Evolutionary conservation across 2,113 vertebrate species (phyloP), one percentile per base, ranked within the genome.

Genomic region (Calidris pygmaea): DNA sequence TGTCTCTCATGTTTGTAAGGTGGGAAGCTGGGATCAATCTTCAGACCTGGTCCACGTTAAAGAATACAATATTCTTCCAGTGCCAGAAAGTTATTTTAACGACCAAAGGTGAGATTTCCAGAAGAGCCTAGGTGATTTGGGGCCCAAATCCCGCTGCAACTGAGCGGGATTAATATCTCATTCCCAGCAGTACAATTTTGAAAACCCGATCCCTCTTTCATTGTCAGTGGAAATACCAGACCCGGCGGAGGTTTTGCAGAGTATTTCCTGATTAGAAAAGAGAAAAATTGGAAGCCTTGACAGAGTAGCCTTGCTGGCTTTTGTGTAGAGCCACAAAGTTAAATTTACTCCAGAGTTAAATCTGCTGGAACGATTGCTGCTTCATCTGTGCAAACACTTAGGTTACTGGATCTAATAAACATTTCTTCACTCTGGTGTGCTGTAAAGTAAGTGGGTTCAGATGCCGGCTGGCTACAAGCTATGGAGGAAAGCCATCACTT

Each of bases 371-470:
- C 9, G 3, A 73, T 96, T 92, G 84, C 67, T 93, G 88, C 80
- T 97, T 95, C 90, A 48, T 97, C 93, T 96, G 93, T 90, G 89
- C 80, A 90, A 92, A 80, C 89, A 80, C 90, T 94, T 85, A 89
- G 87, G 89, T 95, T 93, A 90, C 85, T 86, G 84, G 89, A 87
- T 94, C 87, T 93, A 94, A 95, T 95, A 93, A 97, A 91, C 74
- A 62, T 96, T 96, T 96, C 91, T 96, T 95, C 94, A 89, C 96
- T 96, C 93, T 79, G 89, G 62, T 95, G 94, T 93, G 91, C 84
- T 85, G 14, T 96, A 85, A 96, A 96, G 66, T 85, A 85, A 94
- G 71, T 85, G 84, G 67, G 91, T 87, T 96, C 77, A 91, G 94
- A 89, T 92, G 92, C 73, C 2, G 21, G 41, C 80, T 90, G 87